A percentile compares a stretch with the other conserved stretches of the same genome.
phyloP scores from a whole-genome alignment of 2,888 invertebrate species.

The Caenorhabditis doughertyi region DNA sequence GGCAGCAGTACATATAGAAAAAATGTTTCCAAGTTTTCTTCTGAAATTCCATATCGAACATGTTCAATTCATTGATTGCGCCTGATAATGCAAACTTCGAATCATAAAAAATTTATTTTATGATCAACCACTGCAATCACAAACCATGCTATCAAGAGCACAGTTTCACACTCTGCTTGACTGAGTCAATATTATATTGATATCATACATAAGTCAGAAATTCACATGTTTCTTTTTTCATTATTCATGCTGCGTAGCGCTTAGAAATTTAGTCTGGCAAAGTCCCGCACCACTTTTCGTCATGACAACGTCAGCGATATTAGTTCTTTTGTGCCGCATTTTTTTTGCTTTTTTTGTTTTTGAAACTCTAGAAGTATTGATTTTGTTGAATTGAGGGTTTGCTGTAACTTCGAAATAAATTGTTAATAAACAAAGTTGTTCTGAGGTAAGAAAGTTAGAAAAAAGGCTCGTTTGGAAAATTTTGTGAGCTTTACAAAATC shows the following conservation, averaged over 20 bases:
- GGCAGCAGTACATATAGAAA: too few relatives aligned
- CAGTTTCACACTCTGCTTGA: conserved; percentile 7
- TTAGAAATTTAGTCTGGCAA: conserved; percentile 21
- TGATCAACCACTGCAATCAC: conserved; percentile 5
- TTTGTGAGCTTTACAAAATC: too few relatives aligned
- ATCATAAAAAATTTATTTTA: background rate
- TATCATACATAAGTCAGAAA: conserved; percentile 21
- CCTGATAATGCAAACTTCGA: background rate
- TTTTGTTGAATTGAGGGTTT: too few relatives aligned
- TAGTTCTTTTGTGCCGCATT: background rate
- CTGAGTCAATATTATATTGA: conserved; percentile 11
- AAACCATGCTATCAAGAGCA: conserved; percentile 21
- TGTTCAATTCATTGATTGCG: too few relatives aligned
- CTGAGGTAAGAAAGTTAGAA: too few relatives aligned
- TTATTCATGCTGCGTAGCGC: background rate
- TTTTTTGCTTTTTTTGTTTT: background rate
- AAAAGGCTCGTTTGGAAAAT: too few relatives aligned
- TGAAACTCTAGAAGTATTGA: conserved; percentile 5
- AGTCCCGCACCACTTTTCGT: conserved; percentile 22
- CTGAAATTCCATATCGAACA: too few relatives aligned
- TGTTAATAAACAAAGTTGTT: too few relatives aligned
- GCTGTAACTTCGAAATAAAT: too few relatives aligned
- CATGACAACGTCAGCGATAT: conserved; percentile 19
- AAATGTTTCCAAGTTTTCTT: too few relatives aligned
- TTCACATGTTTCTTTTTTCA: conserved; percentile 4